phyloP scores from a whole-genome alignment of 2,797 vertebrate species.

The Caiman crocodilus region DNA sequence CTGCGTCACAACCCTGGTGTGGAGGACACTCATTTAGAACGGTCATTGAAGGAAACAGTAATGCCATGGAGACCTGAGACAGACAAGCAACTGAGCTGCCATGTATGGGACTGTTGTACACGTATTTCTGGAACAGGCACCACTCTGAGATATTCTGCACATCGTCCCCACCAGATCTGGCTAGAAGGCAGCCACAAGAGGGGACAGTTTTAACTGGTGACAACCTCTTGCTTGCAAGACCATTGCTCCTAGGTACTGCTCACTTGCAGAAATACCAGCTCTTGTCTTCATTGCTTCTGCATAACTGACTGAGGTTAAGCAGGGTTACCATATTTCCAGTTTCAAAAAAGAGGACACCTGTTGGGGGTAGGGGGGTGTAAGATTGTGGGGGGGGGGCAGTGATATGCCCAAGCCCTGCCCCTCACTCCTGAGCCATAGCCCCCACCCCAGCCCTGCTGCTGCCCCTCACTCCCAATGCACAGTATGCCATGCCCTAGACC shows the following conservation, averaged over 20 bases:
- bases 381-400: too few species aligned
- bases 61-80: neutral
- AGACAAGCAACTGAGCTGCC: accelerated
- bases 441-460: too few species aligned
- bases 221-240: neutral
- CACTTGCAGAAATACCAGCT: accelerated
- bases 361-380: too few species aligned
- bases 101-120: neutral
- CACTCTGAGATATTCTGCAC: too few species aligned
- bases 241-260: neutral
- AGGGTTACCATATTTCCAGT: too few species aligned
- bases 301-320: too few species aligned
- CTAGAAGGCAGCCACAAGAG: neutral
- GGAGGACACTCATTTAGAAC: accelerated
- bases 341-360: too few species aligned
- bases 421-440: too few species aligned
- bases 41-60: neutral
- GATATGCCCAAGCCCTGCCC: too few species aligned
- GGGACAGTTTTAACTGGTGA: neutral
- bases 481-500: too few species aligned
- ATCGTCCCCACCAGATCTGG: neutral
- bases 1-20: neutral
- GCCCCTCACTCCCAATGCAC: too few species aligned
- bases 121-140: too few species aligned
- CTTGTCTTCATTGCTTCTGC: accelerated